Base-by-base conservation (phyloP, 2,113 vertebrate genomes). In the Alouatta palliata region DNA sequence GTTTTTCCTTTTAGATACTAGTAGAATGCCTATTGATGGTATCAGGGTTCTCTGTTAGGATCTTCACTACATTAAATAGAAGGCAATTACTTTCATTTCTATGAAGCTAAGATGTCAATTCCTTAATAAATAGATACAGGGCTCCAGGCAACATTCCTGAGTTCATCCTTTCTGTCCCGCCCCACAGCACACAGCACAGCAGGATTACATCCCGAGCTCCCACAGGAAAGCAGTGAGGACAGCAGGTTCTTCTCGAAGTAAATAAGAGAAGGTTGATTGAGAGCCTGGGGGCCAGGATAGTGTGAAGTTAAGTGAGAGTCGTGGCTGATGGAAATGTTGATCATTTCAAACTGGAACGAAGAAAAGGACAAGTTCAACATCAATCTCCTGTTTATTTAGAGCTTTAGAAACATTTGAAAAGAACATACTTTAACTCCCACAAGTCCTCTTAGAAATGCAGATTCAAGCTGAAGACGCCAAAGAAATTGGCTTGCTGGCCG, bases 311-410 rank as follows among this genome's bases (percentile, higher is more conserved):
- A 64, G 96, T 1, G 89, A 93, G 96, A 64, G 17, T 73, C 56
- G 61, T 37, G 87, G 61, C 23, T 89, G 93, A 54, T 88, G 96
- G 97, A 98, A 98, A 98, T n/a, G 82, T 88, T 98, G 97, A 97
- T 82, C 94, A 75, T 61, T 52, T 17, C 52, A 2, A 73, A 73
- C 92, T 97, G 96, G 98, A 96, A 87, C 45, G 89, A 95, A 89
- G 68, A 96, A 95, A 98, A 98, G 96, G 98, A 95, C 47, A 23
- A 96, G 64, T 96, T 95, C 93, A 73, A 43, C 40, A 32, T 97
- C 98, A 98, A 32, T 61, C 35, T 95, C 91, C 23, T 23, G 68
- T 61, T 89, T 83, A 86, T 52, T 35, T 84, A 91, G 84, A 35
- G 71, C 82, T 68, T 87, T 23, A 23, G 49, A 21, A 54, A 90